Evolutionary conservation across 2,888 invertebrate species (phyloP).

Genomic region (Osedax fenrisi): DNA sequence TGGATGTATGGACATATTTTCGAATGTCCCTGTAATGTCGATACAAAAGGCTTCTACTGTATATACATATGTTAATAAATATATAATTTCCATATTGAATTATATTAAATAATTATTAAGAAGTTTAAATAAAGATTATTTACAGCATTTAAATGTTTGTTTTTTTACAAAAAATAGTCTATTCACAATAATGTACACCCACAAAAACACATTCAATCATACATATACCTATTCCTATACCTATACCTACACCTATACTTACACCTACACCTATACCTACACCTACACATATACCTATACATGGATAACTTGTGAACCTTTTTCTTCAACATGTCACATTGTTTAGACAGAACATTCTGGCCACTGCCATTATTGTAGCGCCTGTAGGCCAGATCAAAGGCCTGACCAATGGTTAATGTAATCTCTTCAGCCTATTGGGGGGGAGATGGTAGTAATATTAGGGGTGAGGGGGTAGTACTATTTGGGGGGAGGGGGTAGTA

Average conservation of each 20-base stretch:
- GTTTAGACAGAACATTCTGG: conserved; percentile 72
- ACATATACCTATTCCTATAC: not conserved
- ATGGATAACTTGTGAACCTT: conserved; percentile 55
- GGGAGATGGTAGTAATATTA: too few relatives aligned
- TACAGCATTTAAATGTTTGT: too few relatives aligned
- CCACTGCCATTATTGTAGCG: conserved; percentile 81
- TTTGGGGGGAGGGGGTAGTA: too few relatives aligned
- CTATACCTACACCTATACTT: not conserved
- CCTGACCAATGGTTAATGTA: conserved; percentile 91
- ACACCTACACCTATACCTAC: not conserved
- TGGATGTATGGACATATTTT: too few relatives aligned
- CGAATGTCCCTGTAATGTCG: too few relatives aligned
- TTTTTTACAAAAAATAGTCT: too few relatives aligned
- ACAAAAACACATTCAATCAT: not conserved
- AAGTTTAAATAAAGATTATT: too few relatives aligned
- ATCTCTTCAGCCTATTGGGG: conserved; percentile 72
- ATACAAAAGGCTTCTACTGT: too few relatives aligned
- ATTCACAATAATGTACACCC: not conserved
- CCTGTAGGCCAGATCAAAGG: conserved; percentile 88
- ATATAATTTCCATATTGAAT: too few relatives aligned
- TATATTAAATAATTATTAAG: too few relatives aligned
- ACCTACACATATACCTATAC: not conserved
- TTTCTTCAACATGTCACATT: conserved; percentile 65
- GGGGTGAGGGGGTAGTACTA: too few relatives aligned
- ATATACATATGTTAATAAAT: too few relatives aligned